Conservation (phyloP, 2,888 invertebrate genomes). For the Drosophila nr. fundita region DNA sequence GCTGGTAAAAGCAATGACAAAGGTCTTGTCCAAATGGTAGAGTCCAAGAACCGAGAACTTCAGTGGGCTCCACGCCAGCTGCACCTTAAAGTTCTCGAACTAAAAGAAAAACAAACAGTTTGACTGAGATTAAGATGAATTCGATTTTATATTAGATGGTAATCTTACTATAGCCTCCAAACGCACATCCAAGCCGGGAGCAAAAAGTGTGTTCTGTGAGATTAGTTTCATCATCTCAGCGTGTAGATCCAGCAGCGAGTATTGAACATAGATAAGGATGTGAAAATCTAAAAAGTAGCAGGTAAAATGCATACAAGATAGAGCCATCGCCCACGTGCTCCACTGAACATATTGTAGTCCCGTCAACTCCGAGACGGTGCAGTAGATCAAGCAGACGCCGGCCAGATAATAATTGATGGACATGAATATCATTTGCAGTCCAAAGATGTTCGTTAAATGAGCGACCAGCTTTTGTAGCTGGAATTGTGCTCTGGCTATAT, state of each 20-base stretch:
- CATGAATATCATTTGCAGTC: conserved; percentile 12
- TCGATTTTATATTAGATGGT: too few relatives aligned
- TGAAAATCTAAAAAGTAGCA: conserved; percentile 36
- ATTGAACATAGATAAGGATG: conserved; percentile 23
- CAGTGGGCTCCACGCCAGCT: conserved; percentile 43
- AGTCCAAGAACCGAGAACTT: conserved; percentile 19
- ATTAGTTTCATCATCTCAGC: conserved; percentile 32
- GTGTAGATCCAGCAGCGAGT: conserved; percentile 36
- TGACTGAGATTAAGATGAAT: not conserved
- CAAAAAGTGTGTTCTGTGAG: conserved; percentile 14
- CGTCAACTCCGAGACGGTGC: conserved; percentile 8
- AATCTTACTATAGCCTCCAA: conserved; percentile 15
- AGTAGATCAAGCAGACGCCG: conserved; percentile 15
- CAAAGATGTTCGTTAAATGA: conserved; percentile 15
- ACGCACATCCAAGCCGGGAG: conserved; percentile 35
- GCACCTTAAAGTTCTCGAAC: conserved; percentile 34
- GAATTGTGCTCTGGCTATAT: conserved; percentile 36
- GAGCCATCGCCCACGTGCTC: not conserved
- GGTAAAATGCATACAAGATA: not conserved
- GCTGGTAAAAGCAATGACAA: conserved; percentile 11
- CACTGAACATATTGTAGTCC: not conserved
- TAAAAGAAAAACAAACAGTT: not conserved
- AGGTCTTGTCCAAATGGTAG: conserved; percentile 4
- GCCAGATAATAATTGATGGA: conserved; percentile 28
- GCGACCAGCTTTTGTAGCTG: conserved; percentile 17